These are phyloP conservation scores for Eupeodes corollae DNA, from an alignment of 1,140 invertebrate genomes.

Conservation along the genomic window DNA sequence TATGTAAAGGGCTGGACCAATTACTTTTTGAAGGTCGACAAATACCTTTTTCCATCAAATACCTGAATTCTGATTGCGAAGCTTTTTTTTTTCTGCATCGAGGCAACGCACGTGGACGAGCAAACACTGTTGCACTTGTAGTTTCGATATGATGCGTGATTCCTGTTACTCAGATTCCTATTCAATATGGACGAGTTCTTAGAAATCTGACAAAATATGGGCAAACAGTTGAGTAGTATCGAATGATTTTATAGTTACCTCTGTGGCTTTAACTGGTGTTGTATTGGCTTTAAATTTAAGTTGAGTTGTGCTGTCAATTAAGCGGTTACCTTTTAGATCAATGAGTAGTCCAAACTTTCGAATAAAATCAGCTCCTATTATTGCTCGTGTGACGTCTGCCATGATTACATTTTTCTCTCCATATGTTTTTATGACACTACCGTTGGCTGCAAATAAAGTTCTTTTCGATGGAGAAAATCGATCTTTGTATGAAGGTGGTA, in stretches of 20 bases:
- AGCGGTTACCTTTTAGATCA: too few relatives aligned
- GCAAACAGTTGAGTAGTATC: neutral
- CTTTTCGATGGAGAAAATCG: slow-evolving; percentile 3
- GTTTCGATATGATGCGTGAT: too few relatives aligned
- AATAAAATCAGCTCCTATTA: too few relatives aligned
- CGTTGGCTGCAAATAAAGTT: neutral
- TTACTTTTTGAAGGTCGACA: too few relatives aligned
- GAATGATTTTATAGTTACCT: neutral
- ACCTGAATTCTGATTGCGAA: too few relatives aligned
- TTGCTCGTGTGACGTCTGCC: too few relatives aligned
- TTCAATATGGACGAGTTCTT: neutral
- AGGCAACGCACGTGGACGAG: neutral
- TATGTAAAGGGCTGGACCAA: too few relatives aligned
- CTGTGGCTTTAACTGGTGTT: neutral
- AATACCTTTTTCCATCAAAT: too few relatives aligned
- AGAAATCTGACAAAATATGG: too few relatives aligned
- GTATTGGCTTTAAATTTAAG: neutral
- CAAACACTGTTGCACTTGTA: too few relatives aligned
- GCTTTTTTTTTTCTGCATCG: neutral
- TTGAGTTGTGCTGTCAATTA: too few relatives aligned
- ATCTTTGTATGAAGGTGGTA: slow-evolving; percentile 2
- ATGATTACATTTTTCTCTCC: neutral
- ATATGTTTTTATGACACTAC: neutral
- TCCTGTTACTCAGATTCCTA: neutral
- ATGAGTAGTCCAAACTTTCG: too few relatives aligned